Evolutionary conservation across 2,797 vertebrate genomes (phyloP).

Genomic region (Iguana delicatissima): DNA sequence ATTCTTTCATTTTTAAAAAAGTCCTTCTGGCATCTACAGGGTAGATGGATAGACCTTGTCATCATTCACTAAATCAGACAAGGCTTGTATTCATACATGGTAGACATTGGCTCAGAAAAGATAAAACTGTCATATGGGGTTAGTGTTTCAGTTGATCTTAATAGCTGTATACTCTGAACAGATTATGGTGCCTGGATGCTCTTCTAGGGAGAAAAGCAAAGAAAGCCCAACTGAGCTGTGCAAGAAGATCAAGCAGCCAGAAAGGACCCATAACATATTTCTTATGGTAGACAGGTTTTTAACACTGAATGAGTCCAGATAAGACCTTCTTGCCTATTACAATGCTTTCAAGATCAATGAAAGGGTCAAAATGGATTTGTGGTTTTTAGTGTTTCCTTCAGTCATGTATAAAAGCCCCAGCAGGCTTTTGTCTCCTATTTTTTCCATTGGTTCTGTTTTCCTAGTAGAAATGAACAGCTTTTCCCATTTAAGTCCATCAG

Average conservation of each 20-base stretch:
- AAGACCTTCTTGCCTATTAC: not conserved
- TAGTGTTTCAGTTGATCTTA: conserved; percentile 62
- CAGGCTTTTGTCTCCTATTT: conserved; percentile 24
- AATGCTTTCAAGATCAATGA: conserved; percentile 18
- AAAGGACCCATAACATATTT: conserved; percentile 35
- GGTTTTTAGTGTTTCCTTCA: conserved; percentile 32
- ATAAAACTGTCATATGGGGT: conserved; percentile 60
- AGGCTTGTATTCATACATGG: conserved; percentile 46
- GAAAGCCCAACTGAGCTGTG: conserved; percentile 28
- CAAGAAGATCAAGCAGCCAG: conserved; percentile 45
- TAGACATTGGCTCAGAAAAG: conserved; percentile 64
- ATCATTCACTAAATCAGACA: conserved; percentile 70
- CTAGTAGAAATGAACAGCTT: not conserved
- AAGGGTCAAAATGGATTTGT: conserved; percentile 28
- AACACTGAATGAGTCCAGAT: conserved; percentile 42
- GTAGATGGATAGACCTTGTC: conserved; percentile 64
- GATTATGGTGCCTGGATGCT: conserved; percentile 33
- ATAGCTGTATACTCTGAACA: conserved; percentile 60
- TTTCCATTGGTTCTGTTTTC: not conserved
- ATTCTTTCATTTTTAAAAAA: not conserved
- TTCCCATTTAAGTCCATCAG: not conserved
- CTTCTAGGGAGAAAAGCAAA: conserved; percentile 50
- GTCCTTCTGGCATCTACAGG: not conserved
- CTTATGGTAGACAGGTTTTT: conserved; percentile 27
- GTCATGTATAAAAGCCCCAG: conserved; percentile 27